These are phyloP conservation scores for Lycodopsis pacificus DNA, from an alignment of 2,797 vertebrate genomes.

Conservation along the genomic window DNA sequence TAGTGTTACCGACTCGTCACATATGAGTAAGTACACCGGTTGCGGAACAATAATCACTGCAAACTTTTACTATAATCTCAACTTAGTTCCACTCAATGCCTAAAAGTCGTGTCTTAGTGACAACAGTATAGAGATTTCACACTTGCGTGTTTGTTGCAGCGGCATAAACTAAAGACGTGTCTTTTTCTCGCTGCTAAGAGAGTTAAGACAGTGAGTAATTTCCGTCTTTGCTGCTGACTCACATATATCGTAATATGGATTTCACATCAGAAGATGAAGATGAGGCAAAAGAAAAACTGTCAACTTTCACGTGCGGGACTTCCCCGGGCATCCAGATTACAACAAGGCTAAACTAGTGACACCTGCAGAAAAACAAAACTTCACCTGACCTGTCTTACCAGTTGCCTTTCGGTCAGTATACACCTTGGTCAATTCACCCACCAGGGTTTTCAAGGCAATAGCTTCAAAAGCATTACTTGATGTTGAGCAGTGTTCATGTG, in stretches of 20 bases:
- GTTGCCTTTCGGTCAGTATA: not conserved
- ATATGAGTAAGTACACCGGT: not conserved
- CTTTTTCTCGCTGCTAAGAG: constrained; percentile 17
- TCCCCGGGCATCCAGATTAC: constrained; percentile 31
- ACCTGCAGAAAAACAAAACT: constrained; percentile 22
- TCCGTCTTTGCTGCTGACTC: constrained; percentile 42
- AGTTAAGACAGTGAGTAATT: constrained; percentile 32
- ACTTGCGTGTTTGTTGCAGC: not conserved
- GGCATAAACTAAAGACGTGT: not conserved
- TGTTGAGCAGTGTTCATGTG: constrained; percentile 21
- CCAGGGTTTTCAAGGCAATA: not conserved
- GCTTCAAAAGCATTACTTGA: not conserved
- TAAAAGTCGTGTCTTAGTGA: not conserved
- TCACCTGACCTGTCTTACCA: not conserved
- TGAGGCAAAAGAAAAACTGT: constrained; percentile 33
- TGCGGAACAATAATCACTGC: constrained; percentile 19
- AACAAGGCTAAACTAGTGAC: constrained; percentile 1
- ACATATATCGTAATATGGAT: constrained; percentile 33
- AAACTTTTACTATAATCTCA: constrained; percentile 22
- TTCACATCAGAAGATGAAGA: constrained; percentile 46
- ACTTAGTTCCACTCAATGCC: not conserved
- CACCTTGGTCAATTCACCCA: not conserved
- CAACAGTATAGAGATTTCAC: not conserved
- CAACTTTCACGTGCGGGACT: constrained; percentile 11
- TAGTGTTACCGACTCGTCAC: constrained; percentile 48